Evolutionary conservation across 2,888 invertebrate genomes (phyloP).

Genomic region (Entomobrya proxima): DNA sequence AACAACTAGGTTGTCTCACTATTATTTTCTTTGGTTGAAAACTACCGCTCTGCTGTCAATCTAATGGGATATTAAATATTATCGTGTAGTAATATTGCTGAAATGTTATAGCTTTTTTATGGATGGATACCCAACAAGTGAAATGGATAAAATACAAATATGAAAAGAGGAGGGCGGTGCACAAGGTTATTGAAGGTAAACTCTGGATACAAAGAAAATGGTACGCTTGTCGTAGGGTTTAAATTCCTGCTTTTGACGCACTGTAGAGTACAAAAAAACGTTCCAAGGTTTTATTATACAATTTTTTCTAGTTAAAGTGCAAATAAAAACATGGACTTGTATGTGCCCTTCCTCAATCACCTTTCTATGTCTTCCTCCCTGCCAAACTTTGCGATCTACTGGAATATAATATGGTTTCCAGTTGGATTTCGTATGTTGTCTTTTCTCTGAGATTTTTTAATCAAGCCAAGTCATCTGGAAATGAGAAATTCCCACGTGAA

Average conservation of each 20-base stretch:
- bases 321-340: too few relatives aligned
- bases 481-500: slow-evolving; percentile 32
- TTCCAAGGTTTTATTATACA: too few relatives aligned
- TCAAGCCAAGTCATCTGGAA: slow-evolving; percentile 20
- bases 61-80: slow-evolving; percentile 14
- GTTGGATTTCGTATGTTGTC: background rate
- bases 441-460: slow-evolving; percentile 17
- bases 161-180: background rate
- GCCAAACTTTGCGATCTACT: background rate
- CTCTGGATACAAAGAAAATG: too few relatives aligned
- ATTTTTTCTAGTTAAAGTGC: too few relatives aligned
- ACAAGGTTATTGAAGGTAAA: background rate
- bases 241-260: too few relatives aligned
- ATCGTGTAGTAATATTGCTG: background rate
- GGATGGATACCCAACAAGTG: background rate
- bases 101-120: background rate
- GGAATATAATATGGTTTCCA: slow-evolving; percentile 12
- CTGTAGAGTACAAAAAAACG: too few relatives aligned
- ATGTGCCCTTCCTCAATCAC: too few relatives aligned
- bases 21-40: background rate
- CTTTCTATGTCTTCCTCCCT: too few relatives aligned
- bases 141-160: background rate
- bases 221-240: too few relatives aligned
- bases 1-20: background rate
- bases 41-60: background rate